Percentiles rank a stretch among this genome's conserved stretches.
Conservation (phyloP, 2,797 vertebrate genomes). For the Notamacropus eugenii region DNA sequence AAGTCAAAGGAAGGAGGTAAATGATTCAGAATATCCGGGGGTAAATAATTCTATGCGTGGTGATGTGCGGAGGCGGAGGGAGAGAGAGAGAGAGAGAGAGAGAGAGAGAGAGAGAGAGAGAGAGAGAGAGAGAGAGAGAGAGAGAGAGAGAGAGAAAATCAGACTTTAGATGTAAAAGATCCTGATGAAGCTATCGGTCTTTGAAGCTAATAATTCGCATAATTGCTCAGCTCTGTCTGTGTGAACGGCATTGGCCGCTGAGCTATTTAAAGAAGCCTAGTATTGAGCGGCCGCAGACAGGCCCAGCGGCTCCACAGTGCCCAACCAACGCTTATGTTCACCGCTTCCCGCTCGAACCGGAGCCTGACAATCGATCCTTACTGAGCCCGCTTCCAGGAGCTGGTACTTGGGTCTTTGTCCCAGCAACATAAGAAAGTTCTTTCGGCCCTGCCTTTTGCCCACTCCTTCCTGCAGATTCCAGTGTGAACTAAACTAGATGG, state of each 20-base stretch:
- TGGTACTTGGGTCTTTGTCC: not conserved
- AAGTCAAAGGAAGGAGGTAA: slow-evolving; percentile 25
- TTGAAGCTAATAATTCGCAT: not conserved
- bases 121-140: not conserved
- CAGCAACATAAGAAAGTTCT: slow-evolving; percentile 67
- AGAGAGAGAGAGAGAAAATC: not conserved
- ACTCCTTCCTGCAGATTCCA: not conserved
- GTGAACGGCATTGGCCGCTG: not conserved
- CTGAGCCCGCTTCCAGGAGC: not conserved
- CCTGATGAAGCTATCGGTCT: slow-evolving; percentile 1
- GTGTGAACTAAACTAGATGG: not conserved
- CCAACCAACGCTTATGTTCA: slow-evolving; percentile 48
- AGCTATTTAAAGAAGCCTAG: slow-evolving; percentile 44
- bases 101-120: not conserved
- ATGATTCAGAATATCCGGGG: slow-evolving; percentile 19
- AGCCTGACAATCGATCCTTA: slow-evolving; percentile 16
- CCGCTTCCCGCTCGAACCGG: slow-evolving; percentile 47
- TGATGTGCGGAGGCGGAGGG: not conserved
- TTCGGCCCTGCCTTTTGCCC: not conserved
- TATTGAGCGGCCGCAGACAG: not conserved
- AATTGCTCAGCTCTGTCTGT: not conserved
- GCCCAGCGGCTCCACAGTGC: not conserved
- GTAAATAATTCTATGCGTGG: not conserved
- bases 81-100: too few relatives aligned
- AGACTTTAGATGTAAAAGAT: not conserved